phyloP scores from a whole-genome alignment of 2,888 invertebrate genomes.

The Drosophila colorata region DNA sequence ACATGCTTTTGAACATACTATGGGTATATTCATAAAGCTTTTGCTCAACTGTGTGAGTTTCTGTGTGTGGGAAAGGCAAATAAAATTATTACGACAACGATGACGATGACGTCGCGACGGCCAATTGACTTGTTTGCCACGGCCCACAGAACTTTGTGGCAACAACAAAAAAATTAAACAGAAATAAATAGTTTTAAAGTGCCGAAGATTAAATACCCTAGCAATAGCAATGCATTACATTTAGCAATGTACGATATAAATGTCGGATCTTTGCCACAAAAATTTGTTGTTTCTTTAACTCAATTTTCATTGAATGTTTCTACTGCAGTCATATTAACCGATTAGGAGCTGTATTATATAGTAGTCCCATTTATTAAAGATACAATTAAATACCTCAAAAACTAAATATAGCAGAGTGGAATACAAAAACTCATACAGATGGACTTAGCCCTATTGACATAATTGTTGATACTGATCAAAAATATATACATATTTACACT shows the following conservation, averaged over 20 bases:
- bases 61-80: constrained; percentile 74
- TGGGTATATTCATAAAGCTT: constrained; percentile 21
- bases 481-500: background rate
- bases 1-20: constrained; percentile 4
- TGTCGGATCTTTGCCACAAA: too few relatives aligned
- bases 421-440: too few relatives aligned
- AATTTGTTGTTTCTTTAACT: too few relatives aligned
- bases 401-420: too few relatives aligned
- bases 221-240: too few relatives aligned
- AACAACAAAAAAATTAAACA: constrained; percentile 2
- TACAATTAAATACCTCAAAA: too few relatives aligned
- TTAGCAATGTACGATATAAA: too few relatives aligned
- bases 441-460: too few relatives aligned
- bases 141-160: constrained; percentile 46
- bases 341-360: too few relatives aligned
- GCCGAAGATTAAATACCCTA: constrained; percentile 13
- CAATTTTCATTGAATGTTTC: too few relatives aligned
- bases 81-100: constrained; percentile 68
- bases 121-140: constrained; percentile 58
- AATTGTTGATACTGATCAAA: background rate
- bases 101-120: constrained; percentile 20
- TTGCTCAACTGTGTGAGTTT: background rate
- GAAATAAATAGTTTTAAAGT: background rate
- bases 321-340: too few relatives aligned
- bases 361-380: too few relatives aligned